Conservation (phyloP, 2,888 invertebrate genomes). For the Oligia fasciuncula region DNA sequence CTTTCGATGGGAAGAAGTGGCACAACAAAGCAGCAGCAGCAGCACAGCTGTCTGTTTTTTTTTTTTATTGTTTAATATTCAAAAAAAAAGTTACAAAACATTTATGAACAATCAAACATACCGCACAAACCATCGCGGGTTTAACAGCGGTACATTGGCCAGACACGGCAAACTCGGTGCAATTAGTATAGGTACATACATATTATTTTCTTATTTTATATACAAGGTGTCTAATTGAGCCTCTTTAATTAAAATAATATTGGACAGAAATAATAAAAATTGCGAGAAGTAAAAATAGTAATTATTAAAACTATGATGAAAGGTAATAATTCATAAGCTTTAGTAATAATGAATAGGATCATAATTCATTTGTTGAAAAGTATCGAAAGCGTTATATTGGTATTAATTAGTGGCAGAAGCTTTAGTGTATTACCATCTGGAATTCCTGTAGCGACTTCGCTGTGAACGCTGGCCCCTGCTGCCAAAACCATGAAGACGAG, state of each 20-base stretch:
- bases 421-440: slow-evolving; percentile 46
- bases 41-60: no score
- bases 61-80: no score
- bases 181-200: no score
- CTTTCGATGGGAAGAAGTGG: no score
- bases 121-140: no score
- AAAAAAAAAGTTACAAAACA: no score
- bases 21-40: no score
- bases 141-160: no score
- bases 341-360: neutral
- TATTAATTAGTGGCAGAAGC: slow-evolving; percentile 13
- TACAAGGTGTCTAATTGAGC: no score
- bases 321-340: neutral
- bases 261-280: neutral
- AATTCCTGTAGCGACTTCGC: neutral
- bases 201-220: no score
- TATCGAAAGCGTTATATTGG: neutral
- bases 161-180: no score
- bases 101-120: no score
- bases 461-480: slow-evolving; percentile 27
- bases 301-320: neutral
- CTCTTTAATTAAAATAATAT: neutral
- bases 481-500: slow-evolving; percentile 31
- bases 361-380: neutral
- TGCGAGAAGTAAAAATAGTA: neutral